These are phyloP conservation scores for Pectinophora gossypiella DNA, from an alignment of 1,140 invertebrate genomes.

Conservation along the genomic window DNA sequence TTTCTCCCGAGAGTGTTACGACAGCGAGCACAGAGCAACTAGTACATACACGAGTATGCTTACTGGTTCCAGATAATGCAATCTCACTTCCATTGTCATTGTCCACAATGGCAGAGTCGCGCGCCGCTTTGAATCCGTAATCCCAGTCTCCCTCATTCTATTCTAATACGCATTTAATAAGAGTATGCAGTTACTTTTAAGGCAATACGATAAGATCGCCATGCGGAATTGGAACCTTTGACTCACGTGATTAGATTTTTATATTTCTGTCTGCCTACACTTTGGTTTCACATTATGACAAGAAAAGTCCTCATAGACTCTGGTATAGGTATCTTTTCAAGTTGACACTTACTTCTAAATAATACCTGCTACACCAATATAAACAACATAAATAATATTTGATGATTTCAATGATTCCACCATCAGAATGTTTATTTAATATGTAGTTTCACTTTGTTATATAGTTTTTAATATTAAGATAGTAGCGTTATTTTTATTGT, in stretches of 20 bases:
- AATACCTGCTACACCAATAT: no score
- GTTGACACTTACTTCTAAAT: no score
- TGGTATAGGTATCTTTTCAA: no score
- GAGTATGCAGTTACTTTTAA: constrained; percentile 14
- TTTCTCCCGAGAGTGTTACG: constrained; percentile 22
- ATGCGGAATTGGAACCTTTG: constrained; percentile 19
- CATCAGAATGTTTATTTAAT: no score
- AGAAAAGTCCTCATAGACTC: no score
- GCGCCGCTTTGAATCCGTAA: constrained; percentile 26
- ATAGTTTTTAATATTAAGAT: no score
- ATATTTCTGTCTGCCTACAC: constrained; percentile 14
- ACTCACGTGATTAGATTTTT: constrained; percentile 31
- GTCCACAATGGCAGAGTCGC: constrained; percentile 28
- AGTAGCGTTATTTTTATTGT: no score
- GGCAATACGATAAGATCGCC: constrained; percentile 20
- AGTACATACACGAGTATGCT: constrained; percentile 17
- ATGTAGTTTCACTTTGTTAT: no score
- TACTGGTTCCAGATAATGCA: constrained; percentile 34
- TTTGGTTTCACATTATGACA: no score
- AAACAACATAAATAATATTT: no score
- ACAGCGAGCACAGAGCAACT: constrained; percentile 3
- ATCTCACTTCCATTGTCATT: constrained; percentile 35
- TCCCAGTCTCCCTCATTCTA: constrained; percentile 29
- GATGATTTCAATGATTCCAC: no score
- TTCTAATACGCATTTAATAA: constrained; percentile 30